phyloP scores from a whole-genome alignment of 2,797 vertebrate species.

The Emydoidea blandingii region DNA sequence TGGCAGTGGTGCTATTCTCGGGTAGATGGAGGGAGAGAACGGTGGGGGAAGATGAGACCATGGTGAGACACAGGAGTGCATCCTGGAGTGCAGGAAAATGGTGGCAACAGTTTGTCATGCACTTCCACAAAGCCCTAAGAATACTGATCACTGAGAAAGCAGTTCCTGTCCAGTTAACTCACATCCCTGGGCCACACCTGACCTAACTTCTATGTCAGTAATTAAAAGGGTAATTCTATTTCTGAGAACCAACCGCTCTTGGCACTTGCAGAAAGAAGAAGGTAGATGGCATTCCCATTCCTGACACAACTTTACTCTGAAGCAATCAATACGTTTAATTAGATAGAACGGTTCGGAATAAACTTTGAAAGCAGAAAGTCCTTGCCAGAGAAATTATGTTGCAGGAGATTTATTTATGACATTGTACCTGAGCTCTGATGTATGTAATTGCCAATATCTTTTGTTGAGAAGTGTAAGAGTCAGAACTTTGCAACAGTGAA shows the following conservation, averaged over 20 bases:
- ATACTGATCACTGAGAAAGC: not conserved
- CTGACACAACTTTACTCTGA: constrained; percentile 20
- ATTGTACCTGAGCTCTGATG: not conserved
- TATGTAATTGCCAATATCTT: not conserved
- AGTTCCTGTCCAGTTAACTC: accelerated
- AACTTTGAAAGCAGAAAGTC: constrained; percentile 32
- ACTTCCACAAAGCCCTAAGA: not conserved
- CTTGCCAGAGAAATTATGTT: constrained; percentile 16
- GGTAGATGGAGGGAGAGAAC: no score
- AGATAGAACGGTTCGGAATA: constrained; percentile 25
- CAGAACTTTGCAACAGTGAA: not conserved
- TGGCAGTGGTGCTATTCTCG: no score
- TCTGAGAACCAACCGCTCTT: constrained; percentile 10
- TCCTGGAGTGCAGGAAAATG: not conserved
- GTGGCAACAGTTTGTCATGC: not conserved
- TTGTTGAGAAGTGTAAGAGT: not conserved
- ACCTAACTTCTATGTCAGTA: constrained; percentile 1
- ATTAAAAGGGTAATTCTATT: constrained; percentile 38
- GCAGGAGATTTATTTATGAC: constrained; percentile 11
- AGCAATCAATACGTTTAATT: constrained; percentile 59
- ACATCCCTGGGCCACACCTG: not conserved
- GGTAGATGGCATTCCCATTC: constrained; percentile 22
- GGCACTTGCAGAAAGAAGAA: not conserved
- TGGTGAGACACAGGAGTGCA: not conserved
- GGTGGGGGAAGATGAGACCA: not conserved